Conservation (phyloP, 2,113 vertebrate species). For the Etia nguti region DNA sequence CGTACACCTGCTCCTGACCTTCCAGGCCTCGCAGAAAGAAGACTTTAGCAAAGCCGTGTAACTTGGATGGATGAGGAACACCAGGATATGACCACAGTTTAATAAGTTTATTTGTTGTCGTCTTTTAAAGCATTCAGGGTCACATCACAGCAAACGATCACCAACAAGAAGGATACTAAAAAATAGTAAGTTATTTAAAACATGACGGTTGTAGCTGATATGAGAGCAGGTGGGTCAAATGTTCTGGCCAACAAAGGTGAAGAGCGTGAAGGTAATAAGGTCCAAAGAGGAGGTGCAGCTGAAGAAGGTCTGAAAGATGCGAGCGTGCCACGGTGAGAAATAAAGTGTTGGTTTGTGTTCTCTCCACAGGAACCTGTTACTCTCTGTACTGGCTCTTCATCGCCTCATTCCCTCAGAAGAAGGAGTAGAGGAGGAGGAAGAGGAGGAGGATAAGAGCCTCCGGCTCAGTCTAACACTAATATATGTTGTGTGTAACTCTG, state of each 20-base stretch:
- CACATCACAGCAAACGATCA: background rate
- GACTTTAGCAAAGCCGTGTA: no score
- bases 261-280: background rate
- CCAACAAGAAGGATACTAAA: background rate
- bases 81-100: background rate
- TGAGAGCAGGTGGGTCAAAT: background rate
- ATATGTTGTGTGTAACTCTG: background rate
- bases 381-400: conserved; percentile 66
- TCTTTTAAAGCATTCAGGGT: background rate
- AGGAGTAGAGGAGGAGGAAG: background rate
- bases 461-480: background rate
- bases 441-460: background rate
- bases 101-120: background rate
- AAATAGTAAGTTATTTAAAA: background rate
- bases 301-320: fast-evolving
- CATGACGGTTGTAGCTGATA: background rate
- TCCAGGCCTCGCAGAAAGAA: background rate
- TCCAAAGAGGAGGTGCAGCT: background rate
- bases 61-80: background rate
- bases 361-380: conserved; percentile 54
- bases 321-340: background rate
- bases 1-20: background rate
- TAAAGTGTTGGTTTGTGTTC: background rate
- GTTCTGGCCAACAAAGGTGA: background rate
- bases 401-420: conserved; percentile 63